These are phyloP conservation scores for Clarias gariepinus DNA, from an alignment of 2,113 vertebrate species.

Conservation along the genomic window DNA sequence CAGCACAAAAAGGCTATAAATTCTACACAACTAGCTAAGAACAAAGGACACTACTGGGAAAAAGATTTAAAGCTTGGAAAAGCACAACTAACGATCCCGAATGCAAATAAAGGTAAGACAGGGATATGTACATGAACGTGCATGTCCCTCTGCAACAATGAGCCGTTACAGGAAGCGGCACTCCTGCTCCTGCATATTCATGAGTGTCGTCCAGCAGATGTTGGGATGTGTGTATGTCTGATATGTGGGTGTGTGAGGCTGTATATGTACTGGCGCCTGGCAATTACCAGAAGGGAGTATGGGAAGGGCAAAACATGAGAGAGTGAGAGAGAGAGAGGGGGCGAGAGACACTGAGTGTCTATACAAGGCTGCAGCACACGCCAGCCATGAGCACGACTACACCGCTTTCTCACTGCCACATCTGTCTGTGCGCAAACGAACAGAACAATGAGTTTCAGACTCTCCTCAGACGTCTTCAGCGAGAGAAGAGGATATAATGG, in stretches of 20 bases:
- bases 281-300: constrained; percentile 4
- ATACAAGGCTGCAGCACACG: constrained; percentile 21
- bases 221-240: constrained; percentile 38
- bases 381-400: constrained; percentile 29
- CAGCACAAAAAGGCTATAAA: constrained; percentile 45
- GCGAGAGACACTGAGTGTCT: neutral
- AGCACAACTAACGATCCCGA: constrained; percentile 32
- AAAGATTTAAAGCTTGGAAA: constrained; percentile 31
- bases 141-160: constrained; percentile 37
- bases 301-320: constrained; percentile 25
- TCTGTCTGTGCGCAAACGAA: constrained; percentile 35
- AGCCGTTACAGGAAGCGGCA: constrained; percentile 36
- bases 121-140: constrained; percentile 15
- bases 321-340: neutral
- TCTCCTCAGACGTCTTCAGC: constrained; percentile 15
- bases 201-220: constrained; percentile 46
- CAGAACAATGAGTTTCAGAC: constrained; percentile 38
- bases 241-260: constrained; percentile 9
- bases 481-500: constrained; percentile 22
- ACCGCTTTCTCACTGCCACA: constrained; percentile 36
- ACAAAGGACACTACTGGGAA: neutral
- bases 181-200: constrained; percentile 54
- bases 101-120: constrained; percentile 43
- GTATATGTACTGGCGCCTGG: constrained; percentile 33
- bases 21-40: constrained; percentile 33